Evolutionary conservation across 2,113 vertebrate species (phyloP).

Genomic region (Eubucco bourcierii): DNA sequence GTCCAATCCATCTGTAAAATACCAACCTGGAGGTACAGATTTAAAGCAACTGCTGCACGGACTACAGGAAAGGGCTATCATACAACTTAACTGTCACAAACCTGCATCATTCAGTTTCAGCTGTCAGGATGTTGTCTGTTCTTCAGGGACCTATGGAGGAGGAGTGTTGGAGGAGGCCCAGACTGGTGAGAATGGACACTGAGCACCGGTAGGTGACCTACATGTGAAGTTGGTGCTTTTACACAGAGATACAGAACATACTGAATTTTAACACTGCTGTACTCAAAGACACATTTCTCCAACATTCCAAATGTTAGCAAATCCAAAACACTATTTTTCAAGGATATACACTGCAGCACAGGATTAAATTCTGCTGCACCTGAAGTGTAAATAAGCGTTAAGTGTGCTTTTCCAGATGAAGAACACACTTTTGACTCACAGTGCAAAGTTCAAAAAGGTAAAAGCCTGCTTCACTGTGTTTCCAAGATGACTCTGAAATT

Average conservation of each 20-base stretch:
- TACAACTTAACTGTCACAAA: background rate
- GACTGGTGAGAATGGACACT: accelerated
- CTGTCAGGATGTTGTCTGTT: background rate
- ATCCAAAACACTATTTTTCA: background rate
- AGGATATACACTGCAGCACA: background rate
- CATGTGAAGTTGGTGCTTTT: background rate
- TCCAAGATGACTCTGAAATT: background rate
- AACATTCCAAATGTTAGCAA: background rate
- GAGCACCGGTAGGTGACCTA: background rate
- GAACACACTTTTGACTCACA: background rate
- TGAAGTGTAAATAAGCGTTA: background rate
- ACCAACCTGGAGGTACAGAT: background rate
- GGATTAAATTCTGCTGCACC: background rate
- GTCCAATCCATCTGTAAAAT: background rate
- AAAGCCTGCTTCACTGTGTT: background rate
- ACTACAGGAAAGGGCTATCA: background rate
- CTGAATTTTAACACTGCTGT: background rate
- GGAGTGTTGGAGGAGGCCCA: background rate
- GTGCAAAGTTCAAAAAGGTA: background rate
- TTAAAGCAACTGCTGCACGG: background rate
- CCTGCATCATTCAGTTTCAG: background rate
- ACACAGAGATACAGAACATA: background rate
- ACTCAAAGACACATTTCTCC: background rate
- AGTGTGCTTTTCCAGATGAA: background rate
- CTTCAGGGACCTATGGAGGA: background rate